A percentile compares a stretch with the other conserved stretches of the same genome.
Evolutionary conservation across 2,113 vertebrate genomes (phyloP).

Genomic region (Scolopax mira): DNA sequence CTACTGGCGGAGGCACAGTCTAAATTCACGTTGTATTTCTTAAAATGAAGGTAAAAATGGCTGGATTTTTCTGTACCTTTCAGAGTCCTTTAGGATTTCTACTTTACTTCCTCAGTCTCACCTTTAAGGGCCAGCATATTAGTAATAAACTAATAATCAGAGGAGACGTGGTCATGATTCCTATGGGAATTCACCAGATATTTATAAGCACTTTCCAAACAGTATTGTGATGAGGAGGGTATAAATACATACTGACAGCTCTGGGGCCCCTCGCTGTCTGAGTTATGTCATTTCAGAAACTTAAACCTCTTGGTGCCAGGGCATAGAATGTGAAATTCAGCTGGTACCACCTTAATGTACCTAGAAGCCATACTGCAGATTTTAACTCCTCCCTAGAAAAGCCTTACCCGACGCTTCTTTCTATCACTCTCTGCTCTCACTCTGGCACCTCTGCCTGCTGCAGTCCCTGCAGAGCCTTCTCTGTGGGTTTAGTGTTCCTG

Average conservation of each 20-base stretch:
- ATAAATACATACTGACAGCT: not conserved
- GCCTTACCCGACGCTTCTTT: not conserved
- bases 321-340: not conserved
- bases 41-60: not conserved
- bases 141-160: not conserved
- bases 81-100: not conserved
- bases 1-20: not conserved
- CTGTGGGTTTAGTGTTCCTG: not conserved
- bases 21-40: fast-evolving
- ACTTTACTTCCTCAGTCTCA: not conserved
- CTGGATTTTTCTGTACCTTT: not conserved
- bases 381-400: not conserved
- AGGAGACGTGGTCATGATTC: not conserved
- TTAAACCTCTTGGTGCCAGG: not conserved
- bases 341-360: not conserved
- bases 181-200: not conserved
- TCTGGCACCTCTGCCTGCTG: fast-evolving
- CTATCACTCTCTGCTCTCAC: not conserved
- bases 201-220: not conserved
- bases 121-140: not conserved
- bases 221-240: fast-evolving
- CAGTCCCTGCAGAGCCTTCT: not conserved
- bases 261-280: not conserved
- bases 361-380: too few relatives aligned
- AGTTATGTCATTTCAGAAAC: not conserved